Conservation (phyloP, 2,888 invertebrate species). For the Ormyrus thymus region DNA sequence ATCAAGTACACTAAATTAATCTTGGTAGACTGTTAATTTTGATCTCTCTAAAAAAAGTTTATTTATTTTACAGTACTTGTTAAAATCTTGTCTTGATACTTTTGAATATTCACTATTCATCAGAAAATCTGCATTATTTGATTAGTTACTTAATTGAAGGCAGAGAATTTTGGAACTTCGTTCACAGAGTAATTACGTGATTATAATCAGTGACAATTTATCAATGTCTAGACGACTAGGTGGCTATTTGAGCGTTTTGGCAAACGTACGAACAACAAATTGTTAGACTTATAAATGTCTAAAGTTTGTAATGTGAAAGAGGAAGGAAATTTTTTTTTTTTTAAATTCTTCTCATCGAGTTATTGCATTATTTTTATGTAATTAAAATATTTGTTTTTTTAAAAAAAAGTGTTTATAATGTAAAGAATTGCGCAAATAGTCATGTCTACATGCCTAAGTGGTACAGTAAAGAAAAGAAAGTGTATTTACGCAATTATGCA, state of each 20-base stretch:
- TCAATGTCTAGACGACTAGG: constrained; percentile 25
- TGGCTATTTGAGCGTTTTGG: constrained; percentile 24
- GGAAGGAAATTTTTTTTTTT: no score
- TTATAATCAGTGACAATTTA: constrained; percentile 30
- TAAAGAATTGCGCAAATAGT: constrained; percentile 9
- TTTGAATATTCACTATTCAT: no score
- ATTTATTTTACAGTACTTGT: constrained; percentile 42
- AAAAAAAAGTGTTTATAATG: background rate
- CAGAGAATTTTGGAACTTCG: constrained; percentile 10
- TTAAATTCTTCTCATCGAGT: no score
- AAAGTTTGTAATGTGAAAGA: no score
- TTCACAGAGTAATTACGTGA: constrained; percentile 21
- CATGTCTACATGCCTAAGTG: constrained; percentile 18
- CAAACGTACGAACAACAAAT: background rate
- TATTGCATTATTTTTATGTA: no score
- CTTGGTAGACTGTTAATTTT: constrained; percentile 34
- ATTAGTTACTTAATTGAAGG: background rate
- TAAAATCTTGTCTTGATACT: constrained; percentile 24
- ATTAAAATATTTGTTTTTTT: no score
- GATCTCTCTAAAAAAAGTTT: constrained; percentile 38
- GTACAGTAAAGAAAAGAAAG: constrained; percentile 40
- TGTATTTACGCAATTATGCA: constrained; percentile 58
- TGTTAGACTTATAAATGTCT: no score
- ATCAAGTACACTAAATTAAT: constrained; percentile 31
- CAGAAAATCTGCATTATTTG: no score